Evolutionary conservation across 2,888 invertebrate species (phyloP).

Genomic region (Pemphredon lugubris): DNA sequence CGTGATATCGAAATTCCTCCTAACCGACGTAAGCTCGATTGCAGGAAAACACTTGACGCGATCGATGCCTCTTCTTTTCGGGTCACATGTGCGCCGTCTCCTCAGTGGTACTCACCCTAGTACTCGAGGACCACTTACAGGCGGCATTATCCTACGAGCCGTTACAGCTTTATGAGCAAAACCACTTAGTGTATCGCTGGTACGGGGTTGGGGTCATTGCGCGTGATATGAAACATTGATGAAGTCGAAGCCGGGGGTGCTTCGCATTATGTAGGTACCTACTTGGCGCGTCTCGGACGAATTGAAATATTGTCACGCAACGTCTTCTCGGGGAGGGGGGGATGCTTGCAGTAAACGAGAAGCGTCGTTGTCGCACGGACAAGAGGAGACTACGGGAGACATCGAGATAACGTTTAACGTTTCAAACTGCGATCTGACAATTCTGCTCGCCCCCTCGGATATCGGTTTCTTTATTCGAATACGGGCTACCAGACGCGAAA

Average conservation of each 20-base stretch:
- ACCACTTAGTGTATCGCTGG: constrained; percentile 78
- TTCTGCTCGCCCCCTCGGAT: no score
- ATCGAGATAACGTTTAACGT: no score
- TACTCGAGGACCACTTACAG: constrained; percentile 62
- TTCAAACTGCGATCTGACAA: no score
- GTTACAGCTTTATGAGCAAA: constrained; percentile 78
- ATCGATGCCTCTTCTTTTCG: constrained; percentile 26
- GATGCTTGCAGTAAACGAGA: constrained; percentile 4
- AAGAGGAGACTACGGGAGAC: no score
- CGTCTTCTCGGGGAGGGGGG: constrained; percentile 20
- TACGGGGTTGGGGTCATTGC: constrained; percentile 64
- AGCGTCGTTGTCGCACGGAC: neutral
- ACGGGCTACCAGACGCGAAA: neutral
- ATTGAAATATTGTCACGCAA: constrained; percentile 49
- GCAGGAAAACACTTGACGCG: constrained; percentile 11
- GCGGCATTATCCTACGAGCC: constrained; percentile 63
- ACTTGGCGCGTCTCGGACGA: constrained; percentile 18
- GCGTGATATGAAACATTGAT: constrained; percentile 76
- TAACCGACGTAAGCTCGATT: constrained; percentile 11
- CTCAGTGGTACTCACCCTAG: constrained; percentile 32
- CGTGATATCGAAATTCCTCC: neutral
- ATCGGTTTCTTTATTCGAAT: no score
- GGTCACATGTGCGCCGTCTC: constrained; percentile 60
- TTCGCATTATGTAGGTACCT: no score
- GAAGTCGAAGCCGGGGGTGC: constrained; percentile 52